These are phyloP conservation scores for Penelope pileata DNA, from an alignment of 2,113 vertebrate genomes.

Conservation along the genomic window DNA sequence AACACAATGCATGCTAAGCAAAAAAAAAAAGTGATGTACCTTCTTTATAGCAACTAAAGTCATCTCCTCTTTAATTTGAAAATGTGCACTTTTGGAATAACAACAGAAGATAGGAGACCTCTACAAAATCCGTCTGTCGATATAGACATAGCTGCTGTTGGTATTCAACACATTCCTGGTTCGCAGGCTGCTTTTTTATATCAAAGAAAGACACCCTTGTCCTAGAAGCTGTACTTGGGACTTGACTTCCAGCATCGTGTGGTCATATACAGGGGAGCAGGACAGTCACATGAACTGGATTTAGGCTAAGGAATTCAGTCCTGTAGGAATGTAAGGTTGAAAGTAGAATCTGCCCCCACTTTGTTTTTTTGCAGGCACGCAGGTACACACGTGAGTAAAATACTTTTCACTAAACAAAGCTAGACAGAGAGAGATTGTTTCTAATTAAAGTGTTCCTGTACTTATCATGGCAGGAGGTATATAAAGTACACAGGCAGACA, in stretches of 20 bases:
- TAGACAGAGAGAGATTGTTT: not conserved
- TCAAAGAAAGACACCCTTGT: not conserved
- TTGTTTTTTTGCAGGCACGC: not conserved
- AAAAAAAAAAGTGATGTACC: not conserved
- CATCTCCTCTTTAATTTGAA: not conserved
- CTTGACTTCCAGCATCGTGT: not conserved
- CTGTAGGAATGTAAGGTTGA: not conserved
- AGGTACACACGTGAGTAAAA: not conserved
- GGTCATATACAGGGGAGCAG: not conserved
- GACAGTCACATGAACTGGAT: conserved; percentile 27
- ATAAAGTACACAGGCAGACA: not conserved
- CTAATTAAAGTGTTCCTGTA: not conserved
- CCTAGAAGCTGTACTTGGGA: not conserved
- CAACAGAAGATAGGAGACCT: not conserved
- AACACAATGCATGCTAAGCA: not conserved
- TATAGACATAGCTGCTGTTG: not conserved
- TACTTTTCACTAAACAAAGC: not conserved
- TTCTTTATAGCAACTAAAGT: not conserved
- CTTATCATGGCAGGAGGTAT: not conserved
- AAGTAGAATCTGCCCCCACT: not conserved
- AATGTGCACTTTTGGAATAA: not conserved
- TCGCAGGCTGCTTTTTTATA: not conserved
- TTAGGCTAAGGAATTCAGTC: conserved; percentile 20
- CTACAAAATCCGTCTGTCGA: not conserved
- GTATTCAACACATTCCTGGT: not conserved